A percentile compares a stretch with the other conserved stretches of the same genome.
phyloP scores from a whole-genome alignment of 2,888 invertebrate species.

The Trachelus troglodyta region DNA sequence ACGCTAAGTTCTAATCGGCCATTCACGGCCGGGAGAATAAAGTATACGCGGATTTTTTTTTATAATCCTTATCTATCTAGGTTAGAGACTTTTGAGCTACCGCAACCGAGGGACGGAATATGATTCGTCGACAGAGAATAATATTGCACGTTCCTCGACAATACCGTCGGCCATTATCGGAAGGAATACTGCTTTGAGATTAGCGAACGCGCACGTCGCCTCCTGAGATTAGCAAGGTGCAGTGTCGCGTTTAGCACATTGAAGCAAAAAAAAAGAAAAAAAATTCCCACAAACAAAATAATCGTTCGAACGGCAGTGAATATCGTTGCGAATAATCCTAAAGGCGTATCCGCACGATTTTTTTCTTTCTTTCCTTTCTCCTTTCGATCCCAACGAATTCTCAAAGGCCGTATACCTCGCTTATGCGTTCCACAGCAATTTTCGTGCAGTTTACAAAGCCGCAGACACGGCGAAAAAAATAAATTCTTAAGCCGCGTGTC shows the following conservation, averaged over 20 bases:
- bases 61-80: background rate
- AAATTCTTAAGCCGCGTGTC: background rate
- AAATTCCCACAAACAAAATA: background rate
- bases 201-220: background rate
- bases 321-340: background rate
- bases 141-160: slow-evolving; percentile 3
- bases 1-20: background rate
- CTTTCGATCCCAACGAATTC: background rate
- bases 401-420: background rate
- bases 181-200: slow-evolving; percentile 1
- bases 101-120: background rate
- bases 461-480: background rate
- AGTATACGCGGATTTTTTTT: background rate
- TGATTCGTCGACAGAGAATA: background rate
- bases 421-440: background rate
- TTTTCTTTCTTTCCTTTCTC: background rate
- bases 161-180: background rate
- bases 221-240: background rate
- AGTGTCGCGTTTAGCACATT: background rate
- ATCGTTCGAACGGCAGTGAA: background rate
- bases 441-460: background rate
- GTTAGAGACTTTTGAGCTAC: slow-evolving; percentile 3
- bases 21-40: background rate
- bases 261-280: background rate
- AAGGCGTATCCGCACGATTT: background rate